Evolutionary conservation across 2,888 invertebrate genomes (phyloP), one percentile per base, ranked within the genome.

Genomic region (Melipona bicolor): DNA sequence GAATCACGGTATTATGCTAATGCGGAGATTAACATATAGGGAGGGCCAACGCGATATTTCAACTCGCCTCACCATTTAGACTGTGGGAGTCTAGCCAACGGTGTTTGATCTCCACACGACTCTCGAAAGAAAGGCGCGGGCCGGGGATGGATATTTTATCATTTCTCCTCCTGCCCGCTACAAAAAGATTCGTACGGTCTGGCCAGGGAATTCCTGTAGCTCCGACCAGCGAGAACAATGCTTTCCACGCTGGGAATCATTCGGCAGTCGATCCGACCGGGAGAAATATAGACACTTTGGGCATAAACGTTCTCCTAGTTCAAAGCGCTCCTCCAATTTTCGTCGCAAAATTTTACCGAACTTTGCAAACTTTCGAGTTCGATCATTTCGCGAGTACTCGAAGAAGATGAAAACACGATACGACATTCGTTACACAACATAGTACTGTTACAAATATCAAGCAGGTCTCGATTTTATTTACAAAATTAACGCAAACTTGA

Each of bases 1-100:
- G 94, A 94, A 94, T 94, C 94, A 93, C 93, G 90, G 93, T 94
- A 94, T 94, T 94, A 94, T 94, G 94, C 93, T 94, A 94, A 94
- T 94, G 90, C 90, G 87, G 88, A 88, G 94, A 94, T 94, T 94
- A 94, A 94, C 94, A 94, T 94, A 94, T 92, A 92, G 92, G 92
- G 91, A 92, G 91, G 92, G 92, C 85, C 92, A 90, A 91, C 91
- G 91, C 93, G 92, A 94, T 94, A 94, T 94, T 94, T 94, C 93
- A 94, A 93, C 93, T 92, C 89, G 89, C 88, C 89, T 87, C 90
- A 87, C 89, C 90, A 86, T 89, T 90, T 90, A 77, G 89, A 82
- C 88, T 88, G 91, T 91, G 91, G 91, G 89, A 91, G 91, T 91
- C 90, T 89, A 85, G 88, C 87, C 90, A 83, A 87, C 82, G 89